Percentiles rank a stretch among this genome's conserved stretches.
Conservation (phyloP, 2,888 invertebrate species). For the Tillus elongatus region DNA sequence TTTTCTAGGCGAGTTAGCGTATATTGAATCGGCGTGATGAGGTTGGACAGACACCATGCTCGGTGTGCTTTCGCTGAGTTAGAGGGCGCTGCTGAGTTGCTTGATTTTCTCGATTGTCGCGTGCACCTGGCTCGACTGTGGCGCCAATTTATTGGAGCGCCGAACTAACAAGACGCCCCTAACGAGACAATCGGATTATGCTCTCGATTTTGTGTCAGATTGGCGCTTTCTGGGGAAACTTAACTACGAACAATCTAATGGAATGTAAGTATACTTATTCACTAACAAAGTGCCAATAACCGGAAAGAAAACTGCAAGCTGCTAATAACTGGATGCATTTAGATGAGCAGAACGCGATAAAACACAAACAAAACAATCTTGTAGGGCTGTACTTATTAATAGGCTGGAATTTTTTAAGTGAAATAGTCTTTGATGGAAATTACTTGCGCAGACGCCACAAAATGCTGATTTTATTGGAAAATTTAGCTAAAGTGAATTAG, state of each 20-base stretch:
- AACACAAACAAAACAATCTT: no score
- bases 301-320: no score
- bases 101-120: slow-evolving; percentile 29
- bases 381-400: no score
- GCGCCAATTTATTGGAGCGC: slow-evolving; percentile 34
- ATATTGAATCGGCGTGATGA: slow-evolving; percentile 32
- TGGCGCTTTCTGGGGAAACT: slow-evolving; percentile 34
- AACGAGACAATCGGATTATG: slow-evolving; percentile 43
- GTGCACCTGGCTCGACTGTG: slow-evolving; percentile 30
- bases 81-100: no score
- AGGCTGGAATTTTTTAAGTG: no score
- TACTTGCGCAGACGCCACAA: no score
- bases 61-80: slow-evolving; percentile 9
- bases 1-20: slow-evolving; percentile 36
- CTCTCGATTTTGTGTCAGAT: slow-evolving; percentile 38
- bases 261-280: slow-evolving; percentile 10
- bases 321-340: no score
- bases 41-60: slow-evolving; percentile 8
- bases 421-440: no score
- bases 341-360: no score
- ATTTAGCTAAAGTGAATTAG: no score
- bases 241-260: slow-evolving; percentile 16
- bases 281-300: no score
- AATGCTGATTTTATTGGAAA: no score
- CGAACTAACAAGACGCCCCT: slow-evolving; percentile 39